Evolutionary conservation across 2,113 vertebrate genomes (phyloP).

Genomic region (Saccopteryx bilineata): DNA sequence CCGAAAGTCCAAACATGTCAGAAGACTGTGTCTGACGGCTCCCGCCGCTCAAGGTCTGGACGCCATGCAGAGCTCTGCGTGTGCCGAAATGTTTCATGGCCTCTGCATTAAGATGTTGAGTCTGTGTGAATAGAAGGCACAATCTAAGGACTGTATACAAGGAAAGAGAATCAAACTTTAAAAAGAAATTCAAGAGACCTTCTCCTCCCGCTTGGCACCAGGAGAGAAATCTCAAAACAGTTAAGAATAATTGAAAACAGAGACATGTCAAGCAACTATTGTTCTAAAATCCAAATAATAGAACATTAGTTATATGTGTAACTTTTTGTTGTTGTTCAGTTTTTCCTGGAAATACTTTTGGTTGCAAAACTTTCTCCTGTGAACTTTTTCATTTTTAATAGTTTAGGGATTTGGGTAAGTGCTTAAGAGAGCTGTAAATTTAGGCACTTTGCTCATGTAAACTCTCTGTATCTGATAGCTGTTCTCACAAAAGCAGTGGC

Average conservation of each 20-base stretch:
- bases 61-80: fast-evolving
- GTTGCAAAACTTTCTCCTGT: slow-evolving; percentile 34
- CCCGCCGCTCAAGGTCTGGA: not conserved
- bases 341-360: slow-evolving; percentile 62
- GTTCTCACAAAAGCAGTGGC: slow-evolving; percentile 46
- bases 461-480: not conserved
- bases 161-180: not conserved
- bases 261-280: not conserved
- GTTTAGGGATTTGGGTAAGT: slow-evolving; percentile 61
- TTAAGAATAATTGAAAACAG: not conserved
- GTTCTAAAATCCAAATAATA: slow-evolving; percentile 3
- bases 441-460: slow-evolving; percentile 40
- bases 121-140: not conserved
- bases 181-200: not conserved
- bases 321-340: not conserved
- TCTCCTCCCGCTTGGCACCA: not conserved
- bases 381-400: slow-evolving; percentile 43
- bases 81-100: not conserved
- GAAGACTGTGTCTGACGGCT: not conserved
- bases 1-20: not conserved
- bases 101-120: not conserved
- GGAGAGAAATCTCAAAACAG: slow-evolving; percentile 14
- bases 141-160: not conserved
- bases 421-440: slow-evolving; percentile 62
- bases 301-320: not conserved